Evolutionary conservation across 2,113 vertebrate species (phyloP).

Genomic region (Oncorhynchus keta): DNA sequence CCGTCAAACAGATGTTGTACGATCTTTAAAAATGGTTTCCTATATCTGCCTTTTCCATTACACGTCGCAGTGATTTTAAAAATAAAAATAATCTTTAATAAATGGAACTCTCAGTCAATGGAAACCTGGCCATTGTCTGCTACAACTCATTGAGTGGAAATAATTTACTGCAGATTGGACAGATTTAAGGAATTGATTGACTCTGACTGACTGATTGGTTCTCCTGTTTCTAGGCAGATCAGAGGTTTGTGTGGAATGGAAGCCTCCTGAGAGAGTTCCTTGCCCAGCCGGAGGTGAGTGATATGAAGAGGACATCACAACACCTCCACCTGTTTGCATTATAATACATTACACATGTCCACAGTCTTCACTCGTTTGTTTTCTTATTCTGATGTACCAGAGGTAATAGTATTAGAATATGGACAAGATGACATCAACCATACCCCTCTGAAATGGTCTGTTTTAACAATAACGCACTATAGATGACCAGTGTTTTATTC

Average conservation of each 20-base stretch:
- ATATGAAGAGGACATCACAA: neutral
- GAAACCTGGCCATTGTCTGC: neutral
- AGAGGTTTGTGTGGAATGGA: slow-evolving; percentile 78
- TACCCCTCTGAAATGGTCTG: no score
- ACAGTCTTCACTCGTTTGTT: no score
- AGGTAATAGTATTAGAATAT: neutral
- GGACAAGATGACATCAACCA: no score
- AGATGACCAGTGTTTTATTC: neutral
- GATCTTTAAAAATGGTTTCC: no score
- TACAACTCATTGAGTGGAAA: neutral
- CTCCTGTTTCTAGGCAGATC: slow-evolving; percentile 66
- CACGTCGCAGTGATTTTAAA: no score
- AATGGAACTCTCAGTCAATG: no score
- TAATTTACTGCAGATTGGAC: neutral
- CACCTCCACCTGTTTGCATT: neutral
- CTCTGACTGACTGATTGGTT: neutral
- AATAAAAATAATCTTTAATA: no score
- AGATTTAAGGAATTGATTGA: neutral
- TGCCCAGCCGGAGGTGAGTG: slow-evolving; percentile 72
- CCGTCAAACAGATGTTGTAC: no score
- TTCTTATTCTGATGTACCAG: no score
- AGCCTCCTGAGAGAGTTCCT: slow-evolving; percentile 72
- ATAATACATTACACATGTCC: no score
- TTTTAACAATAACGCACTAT: neutral
- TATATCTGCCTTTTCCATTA: no score